phyloP scores from a whole-genome alignment of 2,888 invertebrate genomes.

The Nematopogon swammerdamellus region DNA sequence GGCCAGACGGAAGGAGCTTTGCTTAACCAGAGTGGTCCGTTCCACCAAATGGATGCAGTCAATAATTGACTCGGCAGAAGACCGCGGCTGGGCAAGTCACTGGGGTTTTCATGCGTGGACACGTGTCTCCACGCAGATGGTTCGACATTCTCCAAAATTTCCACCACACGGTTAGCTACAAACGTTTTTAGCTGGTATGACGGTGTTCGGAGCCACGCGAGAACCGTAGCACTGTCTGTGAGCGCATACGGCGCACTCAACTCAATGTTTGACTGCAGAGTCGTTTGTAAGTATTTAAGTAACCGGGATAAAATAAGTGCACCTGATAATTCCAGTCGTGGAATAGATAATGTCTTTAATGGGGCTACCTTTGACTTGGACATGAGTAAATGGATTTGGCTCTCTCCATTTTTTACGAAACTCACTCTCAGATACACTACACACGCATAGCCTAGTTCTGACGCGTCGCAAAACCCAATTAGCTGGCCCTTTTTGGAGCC shows the following conservation, averaged over 20 bases:
- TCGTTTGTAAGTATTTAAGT: background rate
- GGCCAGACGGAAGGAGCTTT: no score
- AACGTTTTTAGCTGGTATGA: background rate
- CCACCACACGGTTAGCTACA: background rate
- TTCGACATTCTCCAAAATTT: background rate
- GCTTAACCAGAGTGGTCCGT: no score
- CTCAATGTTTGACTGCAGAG: background rate
- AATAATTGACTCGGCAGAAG: background rate
- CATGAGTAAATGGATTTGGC: background rate
- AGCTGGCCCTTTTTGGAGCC: background rate
- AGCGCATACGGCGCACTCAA: background rate
- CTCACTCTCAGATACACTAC: background rate
- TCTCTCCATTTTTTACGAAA: no score
- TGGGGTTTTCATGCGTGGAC: background rate
- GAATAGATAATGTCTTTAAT: background rate
- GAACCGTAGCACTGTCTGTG: background rate
- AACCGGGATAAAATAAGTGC: background rate
- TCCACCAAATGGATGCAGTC: no score
- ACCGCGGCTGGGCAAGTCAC: background rate
- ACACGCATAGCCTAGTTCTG: background rate
- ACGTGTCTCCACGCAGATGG: background rate
- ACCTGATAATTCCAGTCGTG: background rate
- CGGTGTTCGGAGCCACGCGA: background rate
- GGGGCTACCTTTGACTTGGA: background rate
- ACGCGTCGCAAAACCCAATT: background rate